These are phyloP conservation scores for Heliopora coerulea DNA, from an alignment of 92 coral and sea anemone species.

Conservation along the genomic window DNA sequence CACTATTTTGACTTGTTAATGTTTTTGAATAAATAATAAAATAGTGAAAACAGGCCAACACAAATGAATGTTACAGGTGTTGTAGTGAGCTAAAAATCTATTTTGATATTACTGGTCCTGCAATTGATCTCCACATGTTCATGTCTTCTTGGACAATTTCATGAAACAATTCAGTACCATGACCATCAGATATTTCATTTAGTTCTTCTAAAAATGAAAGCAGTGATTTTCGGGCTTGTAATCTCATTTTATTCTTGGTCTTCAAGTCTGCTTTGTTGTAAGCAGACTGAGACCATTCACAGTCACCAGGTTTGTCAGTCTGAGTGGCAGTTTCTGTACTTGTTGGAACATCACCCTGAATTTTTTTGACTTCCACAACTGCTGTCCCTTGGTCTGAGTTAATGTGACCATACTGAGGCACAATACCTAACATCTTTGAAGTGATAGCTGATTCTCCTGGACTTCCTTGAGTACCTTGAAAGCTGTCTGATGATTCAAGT, in stretches of 20 bases:
- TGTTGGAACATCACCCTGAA: not conserved
- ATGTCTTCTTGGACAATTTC: conserved; percentile 40
- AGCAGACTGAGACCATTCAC: conserved; percentile 23
- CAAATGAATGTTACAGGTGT: not conserved
- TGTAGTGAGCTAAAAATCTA: not conserved
- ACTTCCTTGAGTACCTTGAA: not conserved
- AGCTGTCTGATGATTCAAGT: not conserved
- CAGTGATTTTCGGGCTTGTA: conserved; percentile 26
- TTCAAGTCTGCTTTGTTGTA: conserved; percentile 34
- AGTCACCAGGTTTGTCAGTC: conserved; percentile 5
- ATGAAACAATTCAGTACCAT: conserved; percentile 30
- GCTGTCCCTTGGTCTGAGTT: not conserved
- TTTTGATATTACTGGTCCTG: not conserved
- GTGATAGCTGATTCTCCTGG: not conserved
- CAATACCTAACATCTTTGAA: not conserved
- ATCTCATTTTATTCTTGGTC: conserved; percentile 30
- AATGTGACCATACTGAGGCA: not conserved
- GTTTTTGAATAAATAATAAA: not conserved
- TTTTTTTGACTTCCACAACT: not conserved
- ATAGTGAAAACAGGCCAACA: not conserved
- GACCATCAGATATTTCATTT: conserved; percentile 39
- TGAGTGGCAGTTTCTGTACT: conserved; percentile 13
- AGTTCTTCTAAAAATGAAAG: conserved; percentile 31
- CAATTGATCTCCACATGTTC: conserved; percentile 31
- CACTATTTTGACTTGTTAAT: not conserved